Evolutionary conservation across 2,113 vertebrate genomes (phyloP), one percentile per base, ranked within the genome.

Genomic region (Scomber scombrus): DNA sequence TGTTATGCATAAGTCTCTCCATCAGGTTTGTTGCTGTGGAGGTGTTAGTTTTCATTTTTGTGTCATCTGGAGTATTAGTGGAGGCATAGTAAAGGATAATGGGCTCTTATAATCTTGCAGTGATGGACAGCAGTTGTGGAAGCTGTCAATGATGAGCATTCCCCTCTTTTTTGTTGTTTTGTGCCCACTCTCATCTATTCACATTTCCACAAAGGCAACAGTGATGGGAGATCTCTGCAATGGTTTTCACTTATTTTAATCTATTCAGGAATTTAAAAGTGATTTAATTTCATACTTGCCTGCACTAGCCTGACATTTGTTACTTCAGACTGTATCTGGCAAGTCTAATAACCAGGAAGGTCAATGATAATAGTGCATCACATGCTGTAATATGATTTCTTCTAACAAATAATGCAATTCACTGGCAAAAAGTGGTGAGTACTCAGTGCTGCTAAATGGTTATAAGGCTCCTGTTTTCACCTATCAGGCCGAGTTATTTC

Each of bases 401-500:
- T 34, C 46, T 60, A 62, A 78, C 54, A 80, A 78, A 61, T 23
- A 79, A 50, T 50, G 34, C 66, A 66, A 65, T 82, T 80, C 67
- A 69, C 34, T 9, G 49, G 14, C 46, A 54, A 19, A 71, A 80
- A 85, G 63, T 29, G 26, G 64, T 1, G 50, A 45, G 55, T 49
- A 23, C 65, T 84, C 62, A 8, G 52, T 47, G 70, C 69, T 69
- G 82, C 31, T 82, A 63, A 84, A 77, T 60, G 84, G 54, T 82
- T 63, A 8, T 64, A 68, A 31, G 69, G 55, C 55, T 70, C 26
- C 47, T 64, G 75, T 82, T 70, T 84, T 46, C 78, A 82, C 58
- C 66, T 62, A 49, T 70, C 81, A 71, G 72, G n/a, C 65, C 11
- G n/a, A 76, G 75, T 80, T 81, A 80, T 82, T 81, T 67, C 75